Percentiles rank a stretch among this genome's conserved stretches.
These are phyloP conservation scores for Microcebus griseorufus DNA, from an alignment of 2,113 vertebrate species.

Conservation along the genomic window DNA sequence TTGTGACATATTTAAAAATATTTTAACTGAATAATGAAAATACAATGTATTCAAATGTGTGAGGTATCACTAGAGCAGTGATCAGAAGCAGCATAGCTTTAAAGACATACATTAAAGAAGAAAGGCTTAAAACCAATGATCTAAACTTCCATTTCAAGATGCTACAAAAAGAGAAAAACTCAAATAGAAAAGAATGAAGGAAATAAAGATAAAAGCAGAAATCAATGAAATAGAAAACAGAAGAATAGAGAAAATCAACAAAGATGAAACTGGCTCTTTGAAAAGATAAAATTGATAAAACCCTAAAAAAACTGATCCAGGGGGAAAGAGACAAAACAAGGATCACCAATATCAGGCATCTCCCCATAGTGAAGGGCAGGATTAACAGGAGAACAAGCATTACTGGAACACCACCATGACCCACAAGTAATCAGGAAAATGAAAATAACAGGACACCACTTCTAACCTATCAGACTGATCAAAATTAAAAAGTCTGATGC, in stretches of 20 bases:
- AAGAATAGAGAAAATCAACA: background rate
- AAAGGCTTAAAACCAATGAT: background rate
- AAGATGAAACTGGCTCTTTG: background rate
- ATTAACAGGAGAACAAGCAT: background rate
- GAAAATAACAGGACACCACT: background rate
- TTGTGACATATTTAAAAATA: background rate
- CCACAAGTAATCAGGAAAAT: background rate
- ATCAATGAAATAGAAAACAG: background rate
- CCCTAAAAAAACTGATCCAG: background rate
- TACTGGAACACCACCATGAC: background rate
- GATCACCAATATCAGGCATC: background rate
- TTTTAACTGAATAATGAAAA: background rate
- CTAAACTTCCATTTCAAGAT: background rate
- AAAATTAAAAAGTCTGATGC: background rate
- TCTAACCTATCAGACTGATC: background rate
- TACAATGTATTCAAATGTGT: background rate
- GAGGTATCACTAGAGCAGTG: background rate
- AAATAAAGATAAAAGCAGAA: background rate
- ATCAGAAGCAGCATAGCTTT: background rate
- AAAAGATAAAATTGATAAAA: background rate
- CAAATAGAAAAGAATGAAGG: background rate
- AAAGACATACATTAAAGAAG: background rate
- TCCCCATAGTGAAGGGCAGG: background rate
- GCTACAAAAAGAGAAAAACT: background rate
- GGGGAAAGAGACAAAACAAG: background rate